Evolutionary conservation across 2,113 vertebrate species (phyloP).

Genomic region (Abramis brama): DNA sequence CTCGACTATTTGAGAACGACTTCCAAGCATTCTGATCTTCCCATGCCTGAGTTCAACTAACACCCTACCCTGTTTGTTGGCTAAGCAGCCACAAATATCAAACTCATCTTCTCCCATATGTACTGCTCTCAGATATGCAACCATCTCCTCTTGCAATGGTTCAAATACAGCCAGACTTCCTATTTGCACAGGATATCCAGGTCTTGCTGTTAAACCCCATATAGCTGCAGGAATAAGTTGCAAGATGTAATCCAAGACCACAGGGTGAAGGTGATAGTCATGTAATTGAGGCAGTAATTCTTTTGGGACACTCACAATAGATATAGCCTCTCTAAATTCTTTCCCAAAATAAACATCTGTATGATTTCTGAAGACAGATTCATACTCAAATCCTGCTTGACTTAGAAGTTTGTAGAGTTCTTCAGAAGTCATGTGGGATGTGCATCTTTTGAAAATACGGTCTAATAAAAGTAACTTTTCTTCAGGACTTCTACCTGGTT

Average conservation of each 20-base stretch:
- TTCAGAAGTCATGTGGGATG: slow-evolving; percentile 66
- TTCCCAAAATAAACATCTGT: slow-evolving; percentile 76
- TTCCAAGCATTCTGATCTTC: slow-evolving; percentile 73
- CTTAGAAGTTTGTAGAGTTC: slow-evolving; percentile 77
- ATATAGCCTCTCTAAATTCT: slow-evolving; percentile 78
- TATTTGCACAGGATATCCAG: slow-evolving; percentile 79
- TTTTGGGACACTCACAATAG: slow-evolving; percentile 74
- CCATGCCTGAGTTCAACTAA: slow-evolving; percentile 79
- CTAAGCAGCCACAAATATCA: slow-evolving; percentile 84
- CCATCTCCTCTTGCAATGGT: slow-evolving; percentile 81
- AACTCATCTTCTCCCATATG: slow-evolving; percentile 69
- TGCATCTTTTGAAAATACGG: slow-evolving; percentile 78
- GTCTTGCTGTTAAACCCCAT: slow-evolving; percentile 59
- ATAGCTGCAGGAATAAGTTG: slow-evolving; percentile 75
- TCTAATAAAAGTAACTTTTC: slow-evolving; percentile 74
- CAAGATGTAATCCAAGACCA: slow-evolving; percentile 83
- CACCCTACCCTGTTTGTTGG: slow-evolving; percentile 75
- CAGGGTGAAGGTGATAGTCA: slow-evolving; percentile 82
- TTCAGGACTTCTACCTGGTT: slow-evolving; percentile 63
- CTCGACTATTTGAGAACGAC: slow-evolving; percentile 67
- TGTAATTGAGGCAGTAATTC: slow-evolving; percentile 71
- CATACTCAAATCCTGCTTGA: slow-evolving; percentile 80
- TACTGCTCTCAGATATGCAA: slow-evolving; percentile 78
- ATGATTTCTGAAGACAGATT: slow-evolving; percentile 77
- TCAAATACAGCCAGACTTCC: slow-evolving; percentile 78